Evolutionary conservation across 2,797 vertebrate species (phyloP).

Genomic region (Acipenser transmontanus): DNA sequence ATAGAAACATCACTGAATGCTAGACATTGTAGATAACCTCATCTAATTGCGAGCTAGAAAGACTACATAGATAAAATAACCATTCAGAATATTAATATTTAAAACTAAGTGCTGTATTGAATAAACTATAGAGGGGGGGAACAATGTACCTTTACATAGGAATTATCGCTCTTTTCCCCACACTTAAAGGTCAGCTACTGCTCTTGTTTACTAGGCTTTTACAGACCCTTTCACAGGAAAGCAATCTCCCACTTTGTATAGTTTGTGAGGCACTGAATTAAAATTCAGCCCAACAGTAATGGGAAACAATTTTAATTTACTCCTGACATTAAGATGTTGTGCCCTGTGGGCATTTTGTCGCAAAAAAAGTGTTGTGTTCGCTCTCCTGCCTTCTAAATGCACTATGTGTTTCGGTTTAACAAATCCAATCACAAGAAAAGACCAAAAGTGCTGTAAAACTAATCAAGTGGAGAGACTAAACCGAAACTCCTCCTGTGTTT

Average conservation of each 20-base stretch:
- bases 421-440: constrained; percentile 93
- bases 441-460: constrained; percentile 93
- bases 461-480: constrained; percentile 87
- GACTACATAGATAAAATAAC: too few species aligned
- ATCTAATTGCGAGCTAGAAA: too few species aligned
- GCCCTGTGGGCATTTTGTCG: constrained; percentile 89
- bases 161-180: constrained; percentile 37
- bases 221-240: constrained; percentile 66
- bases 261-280: constrained; percentile 82
- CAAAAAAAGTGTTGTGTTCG: constrained; percentile 59
- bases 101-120: too few species aligned
- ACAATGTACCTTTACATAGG: constrained; percentile 15
- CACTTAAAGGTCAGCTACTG: constrained; percentile 64
- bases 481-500: constrained; percentile 61
- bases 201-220: constrained; percentile 62
- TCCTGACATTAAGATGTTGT: constrained; percentile 96
- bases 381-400: constrained; percentile 73
- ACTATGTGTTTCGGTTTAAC: constrained; percentile 87
- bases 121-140: background rate
- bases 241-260: constrained; percentile 61
- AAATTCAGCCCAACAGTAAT: constrained; percentile 84
- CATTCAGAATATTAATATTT: too few species aligned
- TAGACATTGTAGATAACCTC: too few species aligned
- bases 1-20: too few species aligned
- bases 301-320: constrained; percentile 97